phyloP scores from a whole-genome alignment of 2,113 vertebrate genomes.

The Sphaerodactylus townsendi region DNA sequence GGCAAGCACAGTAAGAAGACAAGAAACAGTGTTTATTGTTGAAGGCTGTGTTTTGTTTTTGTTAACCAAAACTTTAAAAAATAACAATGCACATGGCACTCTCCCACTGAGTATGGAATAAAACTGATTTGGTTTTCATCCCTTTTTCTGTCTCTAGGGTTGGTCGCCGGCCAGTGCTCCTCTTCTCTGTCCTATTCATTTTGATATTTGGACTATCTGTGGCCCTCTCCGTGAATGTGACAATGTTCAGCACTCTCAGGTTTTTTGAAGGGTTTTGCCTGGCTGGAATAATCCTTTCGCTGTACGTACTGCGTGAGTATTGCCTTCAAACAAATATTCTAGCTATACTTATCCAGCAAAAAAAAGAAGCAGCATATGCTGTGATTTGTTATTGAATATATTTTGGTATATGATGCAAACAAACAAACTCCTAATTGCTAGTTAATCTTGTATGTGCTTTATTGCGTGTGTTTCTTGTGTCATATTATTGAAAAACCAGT shows the following conservation, averaged over 20 bases:
- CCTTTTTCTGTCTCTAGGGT: constrained; percentile 75
- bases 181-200: constrained; percentile 90
- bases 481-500: not conserved
- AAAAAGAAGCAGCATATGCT: rapidly evolving
- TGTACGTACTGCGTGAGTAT: constrained; percentile 93
- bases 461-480: not conserved
- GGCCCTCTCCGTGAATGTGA: constrained; percentile 92
- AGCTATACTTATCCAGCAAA: not conserved
- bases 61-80: too few species aligned
- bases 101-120: not conserved
- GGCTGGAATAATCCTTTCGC: constrained; percentile 90
- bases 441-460: not conserved
- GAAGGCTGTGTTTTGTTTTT: too few species aligned
- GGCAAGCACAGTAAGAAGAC: too few species aligned
- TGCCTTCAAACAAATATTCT: not conserved
- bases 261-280: constrained; percentile 98
- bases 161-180: constrained; percentile 89
- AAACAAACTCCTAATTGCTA: not conserved
- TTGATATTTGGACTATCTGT: constrained; percentile 92
- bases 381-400: not conserved
- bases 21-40: too few species aligned
- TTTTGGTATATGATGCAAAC: not conserved
- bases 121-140: constrained; percentile 32
- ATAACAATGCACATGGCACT: too few species aligned
- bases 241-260: constrained; percentile 98